Evolutionary conservation across 2,113 vertebrate genomes (phyloP), one percentile per base, ranked within the genome.

Genomic region (Sigmodon hispidus): DNA sequence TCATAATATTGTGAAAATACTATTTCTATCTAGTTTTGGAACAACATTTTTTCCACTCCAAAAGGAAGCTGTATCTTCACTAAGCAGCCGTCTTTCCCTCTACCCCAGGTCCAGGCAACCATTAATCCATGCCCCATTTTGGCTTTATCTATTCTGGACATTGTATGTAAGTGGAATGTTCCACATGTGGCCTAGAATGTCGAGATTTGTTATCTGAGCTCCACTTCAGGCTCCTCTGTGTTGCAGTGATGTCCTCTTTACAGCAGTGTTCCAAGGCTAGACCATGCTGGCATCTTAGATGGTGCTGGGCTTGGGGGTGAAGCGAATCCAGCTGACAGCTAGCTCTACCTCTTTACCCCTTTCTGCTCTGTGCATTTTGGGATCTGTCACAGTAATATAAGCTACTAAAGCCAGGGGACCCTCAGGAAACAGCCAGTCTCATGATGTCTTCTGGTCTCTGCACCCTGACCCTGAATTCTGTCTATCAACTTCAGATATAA

Each of bases 391-490:
- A 94, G 24, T 83, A 84, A 79, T 93, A 52, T 29, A 50, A 9
- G 43, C 65, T 69, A 17, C 48, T 24, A 73, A 83, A 76, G n/a
- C 34, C 67, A 52, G 85, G 63, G 88, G 88, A 72, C 52, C 34
- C 34, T 34, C 67, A 77, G 65, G 90, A 92, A 94, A 97, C 85
- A 76, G 90, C 40, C 69, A 83, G 70, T 93, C 90, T 95, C 45
- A 45, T 40, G n/a, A 52, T 5, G 13, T 65, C 50, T 65, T 24
- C 48, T 72, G 11, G 50, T 91, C 77, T 94, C 59, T 94, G 94
- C 83, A 95, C 93, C 70, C 45, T 48, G 80, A 96, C 70, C 93
- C 70, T 52, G 48, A 81, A 61, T n/a, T 17, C n/a, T 0, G 0
- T 19, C 65, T 15, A 3, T 76, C 0, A 10, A 67, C 61, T 16